These are phyloP conservation scores for Tetramorium bicarinatum DNA, from an alignment of 2,888 invertebrate genomes.

Conservation along the genomic window DNA sequence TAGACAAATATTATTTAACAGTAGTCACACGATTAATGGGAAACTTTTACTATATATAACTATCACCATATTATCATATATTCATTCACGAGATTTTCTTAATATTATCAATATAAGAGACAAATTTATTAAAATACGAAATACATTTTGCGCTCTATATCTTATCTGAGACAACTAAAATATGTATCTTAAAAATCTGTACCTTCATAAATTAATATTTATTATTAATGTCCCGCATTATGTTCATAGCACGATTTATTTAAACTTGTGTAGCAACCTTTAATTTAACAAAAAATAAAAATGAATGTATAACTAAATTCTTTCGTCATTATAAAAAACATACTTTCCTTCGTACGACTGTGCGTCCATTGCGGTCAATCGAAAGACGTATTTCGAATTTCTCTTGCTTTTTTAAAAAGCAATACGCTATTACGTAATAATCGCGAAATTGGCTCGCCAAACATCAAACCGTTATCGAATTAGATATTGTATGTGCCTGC, in stretches of 20 bases:
- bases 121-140: conserved; percentile 3
- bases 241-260: conserved; percentile 23
- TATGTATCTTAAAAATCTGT: background rate
- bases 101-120: background rate
- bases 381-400: background rate
- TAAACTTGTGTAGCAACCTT: conserved; percentile 37
- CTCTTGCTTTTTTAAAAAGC: background rate
- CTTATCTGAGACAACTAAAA: background rate
- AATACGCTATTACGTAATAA: background rate
- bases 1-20: conserved; percentile 6
- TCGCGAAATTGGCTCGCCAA: background rate
- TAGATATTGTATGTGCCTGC: background rate
- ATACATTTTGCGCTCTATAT: background rate
- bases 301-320: background rate
- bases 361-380: background rate
- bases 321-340: background rate
- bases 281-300: conserved; percentile 47
- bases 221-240: conserved; percentile 6
- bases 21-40: background rate
- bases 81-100: background rate
- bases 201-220: conserved; percentile 26
- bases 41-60: background rate
- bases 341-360: background rate
- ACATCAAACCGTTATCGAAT: background rate
- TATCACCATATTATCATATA: background rate